Evolutionary conservation across 2,113 vertebrate species (phyloP), one percentile per base, ranked within the genome.

Genomic region (Sylvilagus bachmani): DNA sequence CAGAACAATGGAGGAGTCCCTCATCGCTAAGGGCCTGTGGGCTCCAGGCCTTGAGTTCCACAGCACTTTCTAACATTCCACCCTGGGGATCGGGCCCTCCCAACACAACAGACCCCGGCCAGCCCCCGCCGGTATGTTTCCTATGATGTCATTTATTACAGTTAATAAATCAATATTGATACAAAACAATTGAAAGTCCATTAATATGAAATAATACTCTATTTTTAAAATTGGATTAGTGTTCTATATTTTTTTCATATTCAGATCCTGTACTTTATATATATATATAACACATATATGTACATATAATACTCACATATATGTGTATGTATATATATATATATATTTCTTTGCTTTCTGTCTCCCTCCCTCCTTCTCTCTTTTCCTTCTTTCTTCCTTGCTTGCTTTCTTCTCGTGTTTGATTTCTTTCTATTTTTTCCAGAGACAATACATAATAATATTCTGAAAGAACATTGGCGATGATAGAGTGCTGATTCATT

Each of bases 391-490:
- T 21, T 11, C 14, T 66, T 4, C 6, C 4, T n/a, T 53, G 10
- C 5, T 9, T 13, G 12, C 2, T 25, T 84, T 2, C 6, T 6
- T 24, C 33, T 8, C 31, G 6, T 58, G 3, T 25, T 88, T 61
- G n/a, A 9, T 80, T 85, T 66, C 1, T 90, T 94, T 71, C 27
- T 73, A 55, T 10, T 92, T 81, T n/a, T 90, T 58, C 55, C 17
- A 91, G 67, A 93, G 58, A 70, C n/a, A 86, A 64, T n/a, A 91
- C 22, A 70, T n/a, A 44, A 29, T 33, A 36, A 49, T 74, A n/a
- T 64, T 85, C 88, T 89, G 14, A 93, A 84, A 49, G 62, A 64
- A 44, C 22, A 71, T 3, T 38, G 58, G 51, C 36, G 8, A 55
- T 8, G 25, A 33, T 27, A 83, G 69, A 4, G 36, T 79, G 8